Base-by-base conservation (phyloP, 2,797 vertebrate species). In the Acridotheres tristis region DNA sequence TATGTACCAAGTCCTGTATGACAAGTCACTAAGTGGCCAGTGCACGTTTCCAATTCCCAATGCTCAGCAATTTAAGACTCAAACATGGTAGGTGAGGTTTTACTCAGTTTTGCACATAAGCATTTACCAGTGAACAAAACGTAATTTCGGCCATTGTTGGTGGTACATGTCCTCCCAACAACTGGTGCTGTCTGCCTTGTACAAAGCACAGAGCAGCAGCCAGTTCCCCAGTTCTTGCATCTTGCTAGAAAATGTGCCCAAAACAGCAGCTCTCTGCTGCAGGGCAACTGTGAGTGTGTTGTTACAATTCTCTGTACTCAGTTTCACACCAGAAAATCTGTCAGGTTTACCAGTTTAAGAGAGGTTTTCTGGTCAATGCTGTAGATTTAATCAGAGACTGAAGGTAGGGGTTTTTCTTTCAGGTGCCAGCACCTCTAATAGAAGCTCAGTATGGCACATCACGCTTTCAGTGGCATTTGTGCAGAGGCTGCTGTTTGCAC, bases 401-500 rank as follows among this genome's bases (percentile, higher is more conserved):
- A 29, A 47, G 30, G 45, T 5, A 29, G 34, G 12, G 62, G 30
- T 27, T 91, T 85, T 1, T 0, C 40, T 66, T 7, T 68, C 36
- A 7, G 50, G 10, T 74, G 8, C 42, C 74, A 80, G 72, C 65
- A 26, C 27, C 85, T 51, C 66, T 86, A 74, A 76, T 54, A 43
- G 20, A 66, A 65, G 76, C 54, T 82, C 42, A 69, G 81, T 2
- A 4, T 26, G 53, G 78, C 72, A 81, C 47, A 77, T 90, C 93
- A 89, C 6, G 22, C 61, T 50, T 40, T 34, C 58, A 3, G 72
- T 80, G 68, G 69, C 65, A 88, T 85, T 92, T 92, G 75, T 85
- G 86, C 75, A 92, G 84, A 59, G 91, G 65, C 75, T 94, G 75
- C 82, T 95, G 89, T 95, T 96, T 88, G 79, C 90, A 78, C 85